Base-by-base conservation (phyloP, 2,888 invertebrate species). In the Pristionchus arcanus region DNA sequence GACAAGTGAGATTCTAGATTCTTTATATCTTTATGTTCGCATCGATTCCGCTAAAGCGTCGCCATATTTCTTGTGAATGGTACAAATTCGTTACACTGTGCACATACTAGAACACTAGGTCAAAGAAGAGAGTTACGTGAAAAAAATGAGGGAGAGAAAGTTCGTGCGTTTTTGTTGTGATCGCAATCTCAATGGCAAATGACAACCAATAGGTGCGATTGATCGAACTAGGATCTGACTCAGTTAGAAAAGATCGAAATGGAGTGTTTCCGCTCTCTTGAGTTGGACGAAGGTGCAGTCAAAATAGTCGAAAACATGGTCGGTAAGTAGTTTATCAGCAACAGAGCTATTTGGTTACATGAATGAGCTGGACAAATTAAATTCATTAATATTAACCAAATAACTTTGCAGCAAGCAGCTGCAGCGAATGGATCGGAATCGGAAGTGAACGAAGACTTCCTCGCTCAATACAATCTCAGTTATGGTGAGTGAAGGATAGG, bases 401-500 rank as follows among this genome's bases (percentile, higher is more conserved):
- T 55, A 21, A 21, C 21, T 49, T 87, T 68, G 25, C 68, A 71
- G 68, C 34, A 87, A 59, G 86, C 63, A 37, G 63, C 37, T 16
- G 63, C 86, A 63, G 25, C 86, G 53, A 87, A 77, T 2, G 92
- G 91, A 28, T 85, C 66, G 5, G 95, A 97, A 96, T 97, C 74
- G 5, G 95, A 97, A 96, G 97, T 99, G 91, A 98, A 98, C 96
- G 98, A 98, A 94, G 98, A 99, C 94, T 99, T 99, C 95, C 97
- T 99, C 96, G 99, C 98, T 0, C 96, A 96, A 90, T 99, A 99
- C 96, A 98, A 99, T 96, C 31, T 98, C 97, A 98, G 96, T 94
- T 99, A 99, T 96, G 96, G 96, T 77, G 25, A 37, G 68, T 68
- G 2, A 49, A 16, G 59, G 2, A 49, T 49, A 49, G 42, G 42